Evolutionary conservation across 2,888 invertebrate species (phyloP).

Genomic region (Oasisia sp.): DNA sequence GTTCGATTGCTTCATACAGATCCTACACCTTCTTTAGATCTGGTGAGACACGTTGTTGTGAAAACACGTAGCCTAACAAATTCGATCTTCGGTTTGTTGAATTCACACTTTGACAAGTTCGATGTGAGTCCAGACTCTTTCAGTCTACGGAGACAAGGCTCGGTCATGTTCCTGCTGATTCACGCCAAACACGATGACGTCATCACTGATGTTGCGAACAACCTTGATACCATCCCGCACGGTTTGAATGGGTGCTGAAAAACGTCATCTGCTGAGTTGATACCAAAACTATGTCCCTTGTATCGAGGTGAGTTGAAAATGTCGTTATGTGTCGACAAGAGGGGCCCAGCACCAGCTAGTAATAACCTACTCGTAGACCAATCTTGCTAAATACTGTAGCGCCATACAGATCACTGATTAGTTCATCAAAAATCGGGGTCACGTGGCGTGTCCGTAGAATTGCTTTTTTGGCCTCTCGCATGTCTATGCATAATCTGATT

Average conservation of each 20-base stretch:
- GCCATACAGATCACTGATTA: too few species aligned
- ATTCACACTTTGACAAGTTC: not conserved
- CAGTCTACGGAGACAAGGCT: not conserved
- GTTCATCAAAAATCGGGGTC: too few species aligned
- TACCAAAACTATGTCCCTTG: not conserved
- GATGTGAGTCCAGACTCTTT: not conserved
- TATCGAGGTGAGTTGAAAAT: not conserved
- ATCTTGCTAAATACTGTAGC: not conserved
- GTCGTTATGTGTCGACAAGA: not conserved
- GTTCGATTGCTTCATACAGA: not conserved
- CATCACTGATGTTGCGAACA: not conserved
- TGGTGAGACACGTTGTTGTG: conserved; percentile 27
- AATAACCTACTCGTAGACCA: not conserved
- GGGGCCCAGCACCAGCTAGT: not conserved
- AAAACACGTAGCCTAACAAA: conserved; percentile 33
- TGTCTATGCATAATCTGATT: too few species aligned
- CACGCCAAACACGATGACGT: not conserved
- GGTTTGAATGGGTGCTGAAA: not conserved
- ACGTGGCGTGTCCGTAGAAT: too few species aligned
- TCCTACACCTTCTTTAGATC: conserved; percentile 30
- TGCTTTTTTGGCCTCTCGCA: too few species aligned
- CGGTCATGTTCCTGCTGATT: not conserved
- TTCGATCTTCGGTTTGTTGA: not conserved
- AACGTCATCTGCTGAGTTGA: not conserved
- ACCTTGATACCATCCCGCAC: not conserved